phyloP scores from a whole-genome alignment of 2,888 invertebrate species.

The Dimorphilus gyrociliatus region DNA sequence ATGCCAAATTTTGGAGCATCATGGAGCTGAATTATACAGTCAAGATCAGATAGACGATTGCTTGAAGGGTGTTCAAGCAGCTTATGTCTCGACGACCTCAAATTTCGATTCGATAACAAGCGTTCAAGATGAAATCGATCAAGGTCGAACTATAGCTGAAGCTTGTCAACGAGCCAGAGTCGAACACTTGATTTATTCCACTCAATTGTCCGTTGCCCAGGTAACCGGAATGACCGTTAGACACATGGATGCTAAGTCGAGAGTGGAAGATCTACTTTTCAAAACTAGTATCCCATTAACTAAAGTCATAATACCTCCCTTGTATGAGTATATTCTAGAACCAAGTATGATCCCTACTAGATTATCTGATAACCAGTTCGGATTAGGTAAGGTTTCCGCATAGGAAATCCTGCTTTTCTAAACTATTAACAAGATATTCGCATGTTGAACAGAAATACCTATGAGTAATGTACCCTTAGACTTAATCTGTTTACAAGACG shows the following conservation, averaged over 20 bases:
- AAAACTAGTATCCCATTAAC: constrained; percentile 24
- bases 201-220: constrained; percentile 20
- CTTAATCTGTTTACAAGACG: constrained; percentile 21
- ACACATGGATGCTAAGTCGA: constrained; percentile 27
- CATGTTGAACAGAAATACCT: constrained; percentile 24
- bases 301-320: constrained; percentile 20
- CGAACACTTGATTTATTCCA: constrained; percentile 22
- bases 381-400: constrained; percentile 13
- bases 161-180: constrained; percentile 17
- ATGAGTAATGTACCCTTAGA: constrained; percentile 22
- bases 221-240: constrained; percentile 20
- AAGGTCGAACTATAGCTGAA: constrained; percentile 22
- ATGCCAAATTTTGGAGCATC: no score
- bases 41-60: no score
- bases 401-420: no score
- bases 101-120: constrained; percentile 1
- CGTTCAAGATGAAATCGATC: constrained; percentile 12
- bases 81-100: not conserved
- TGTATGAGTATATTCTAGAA: constrained; percentile 20
- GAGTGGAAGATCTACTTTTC: constrained; percentile 20
- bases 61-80: no score
- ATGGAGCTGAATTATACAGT: no score
- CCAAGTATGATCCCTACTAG: constrained; percentile 5
- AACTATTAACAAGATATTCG: not conserved
- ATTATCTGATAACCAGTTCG: constrained; percentile 9